Evolutionary conservation across 2,113 vertebrate genomes (phyloP).

Genomic region (Nannobrachium achirus): DNA sequence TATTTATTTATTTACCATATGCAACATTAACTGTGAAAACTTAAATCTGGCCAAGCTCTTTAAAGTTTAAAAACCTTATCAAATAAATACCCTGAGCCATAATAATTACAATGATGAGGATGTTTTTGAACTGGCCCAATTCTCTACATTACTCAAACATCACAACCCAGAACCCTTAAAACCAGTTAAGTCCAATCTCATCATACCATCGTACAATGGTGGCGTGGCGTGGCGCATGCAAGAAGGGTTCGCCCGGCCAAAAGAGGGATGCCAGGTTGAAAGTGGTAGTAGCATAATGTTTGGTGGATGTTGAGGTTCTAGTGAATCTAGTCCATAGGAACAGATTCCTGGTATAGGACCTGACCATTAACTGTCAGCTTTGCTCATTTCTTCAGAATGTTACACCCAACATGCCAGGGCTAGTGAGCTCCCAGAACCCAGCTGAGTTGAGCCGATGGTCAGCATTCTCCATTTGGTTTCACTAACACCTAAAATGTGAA

Average conservation of each 20-base stretch:
- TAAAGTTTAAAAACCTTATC: constrained; percentile 41
- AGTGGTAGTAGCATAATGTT: constrained; percentile 30
- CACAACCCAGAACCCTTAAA: constrained; percentile 12
- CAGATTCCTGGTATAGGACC: constrained; percentile 52
- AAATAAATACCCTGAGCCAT: constrained; percentile 63
- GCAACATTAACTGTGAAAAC: constrained; percentile 64
- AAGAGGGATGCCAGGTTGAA: not conserved
- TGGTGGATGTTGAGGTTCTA: constrained; percentile 25
- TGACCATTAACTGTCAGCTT: constrained; percentile 9
- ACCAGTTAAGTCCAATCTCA: too few relatives aligned
- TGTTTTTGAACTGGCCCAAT: constrained; percentile 36
- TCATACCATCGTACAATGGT: too few relatives aligned
- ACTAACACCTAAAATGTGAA: constrained; percentile 31
- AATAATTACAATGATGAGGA: constrained; percentile 40
- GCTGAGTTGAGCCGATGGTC: constrained; percentile 21
- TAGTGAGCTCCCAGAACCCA: constrained; percentile 13
- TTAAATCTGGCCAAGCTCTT: constrained; percentile 38
- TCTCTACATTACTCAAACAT: constrained; percentile 39
- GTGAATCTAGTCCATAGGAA: not conserved
- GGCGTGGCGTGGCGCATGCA: too few relatives aligned
- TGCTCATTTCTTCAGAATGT: constrained; percentile 40
- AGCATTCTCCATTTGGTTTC: constrained; percentile 22
- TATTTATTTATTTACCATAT: constrained; percentile 28
- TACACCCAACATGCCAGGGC: constrained; percentile 33
- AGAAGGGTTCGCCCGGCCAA: too few relatives aligned